Conservation (phyloP, 2,797 vertebrate species). For the Lutra lutra region DNA sequence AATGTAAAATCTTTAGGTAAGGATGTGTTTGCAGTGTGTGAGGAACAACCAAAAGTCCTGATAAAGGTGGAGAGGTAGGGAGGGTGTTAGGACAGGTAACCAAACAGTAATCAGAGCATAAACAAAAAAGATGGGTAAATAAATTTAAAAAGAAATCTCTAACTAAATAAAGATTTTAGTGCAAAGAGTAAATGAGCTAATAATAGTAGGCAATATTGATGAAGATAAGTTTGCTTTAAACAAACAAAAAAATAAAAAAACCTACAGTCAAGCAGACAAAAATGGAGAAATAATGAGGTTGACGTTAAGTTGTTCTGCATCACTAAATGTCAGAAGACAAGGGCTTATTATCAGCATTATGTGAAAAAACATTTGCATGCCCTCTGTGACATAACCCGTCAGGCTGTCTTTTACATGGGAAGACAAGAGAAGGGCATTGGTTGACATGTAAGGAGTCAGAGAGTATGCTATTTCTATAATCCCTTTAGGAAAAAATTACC, state of each 20-base stretch:
- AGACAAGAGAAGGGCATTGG: conserved; percentile 32
- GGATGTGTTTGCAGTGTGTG: not conserved
- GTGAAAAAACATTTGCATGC: not conserved
- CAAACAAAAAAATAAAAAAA: not conserved
- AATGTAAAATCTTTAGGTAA: not conserved
- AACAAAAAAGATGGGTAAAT: not conserved
- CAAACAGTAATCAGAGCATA: not conserved
- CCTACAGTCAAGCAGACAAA: not conserved
- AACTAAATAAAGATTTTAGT: not conserved
- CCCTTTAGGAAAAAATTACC: not conserved
- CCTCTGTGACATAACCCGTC: conserved; percentile 52
- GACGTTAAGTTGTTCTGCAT: conserved; percentile 39
- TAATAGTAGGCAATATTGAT: not conserved
- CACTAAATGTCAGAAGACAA: conserved; percentile 60
- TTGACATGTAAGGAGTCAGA: conserved; percentile 10
- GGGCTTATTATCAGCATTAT: conserved; percentile 64
- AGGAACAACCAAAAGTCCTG: not conserved
- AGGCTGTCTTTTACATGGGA: conserved; percentile 50
- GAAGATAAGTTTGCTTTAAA: not conserved
- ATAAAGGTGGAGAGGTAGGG: not conserved
- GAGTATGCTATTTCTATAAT: not conserved
- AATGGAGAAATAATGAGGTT: conserved; percentile 53
- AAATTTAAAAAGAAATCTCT: not conserved
- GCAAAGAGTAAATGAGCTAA: not conserved
- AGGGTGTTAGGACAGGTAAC: not conserved